Evolutionary conservation across 2,797 vertebrate species (phyloP), one percentile per base, ranked within the genome.

Genomic region (Chaetophractus vellerosus): DNA sequence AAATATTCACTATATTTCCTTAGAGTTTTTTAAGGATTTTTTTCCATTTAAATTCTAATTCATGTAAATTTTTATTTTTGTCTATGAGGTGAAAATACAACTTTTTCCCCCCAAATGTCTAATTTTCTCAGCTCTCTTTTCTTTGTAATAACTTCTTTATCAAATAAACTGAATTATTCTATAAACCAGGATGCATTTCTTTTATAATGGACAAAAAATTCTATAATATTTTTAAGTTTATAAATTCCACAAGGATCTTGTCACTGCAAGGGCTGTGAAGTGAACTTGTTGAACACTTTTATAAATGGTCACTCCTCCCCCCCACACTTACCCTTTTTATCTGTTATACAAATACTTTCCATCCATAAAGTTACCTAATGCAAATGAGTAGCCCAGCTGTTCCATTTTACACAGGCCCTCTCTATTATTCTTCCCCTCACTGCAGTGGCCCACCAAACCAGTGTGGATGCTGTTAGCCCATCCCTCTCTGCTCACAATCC

Each of bases 1-100:
- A 95, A 90, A 96, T 80, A 96, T 74, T 88, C 48, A 83, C 74
- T 83, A 91, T 80, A 92, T 94, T 96, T 76, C 78, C 59, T 85
- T 82, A 57, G 52, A 82, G 71, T 24, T 80, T 95, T 92, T 93
- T 84, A 61, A 75, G 31, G 11, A 76, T 31, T 82, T 80, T 88
- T 79, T 94, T 74, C 66, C 31, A 80, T 88, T 96, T 80, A 83
- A 83, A 91, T 86, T 95, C 75, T 95, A 93, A 90, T 94, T 55
- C 28, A 57, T 81, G 48, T 24, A 96, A 79, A 87, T 83, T 80
- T 94, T 96, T 80, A 91, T 93, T 95, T 92, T 78, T 76, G 52
- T 90, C 92, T 84, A 61, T 24, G n/a, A 92, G 57, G 78, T 93
- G 16, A 93, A 95, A 97, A 96, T 94, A 84, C 79, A 93, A 80